Base-by-base conservation (phyloP, 2,888 invertebrate species). In the Zootermopsis nevadensis region DNA sequence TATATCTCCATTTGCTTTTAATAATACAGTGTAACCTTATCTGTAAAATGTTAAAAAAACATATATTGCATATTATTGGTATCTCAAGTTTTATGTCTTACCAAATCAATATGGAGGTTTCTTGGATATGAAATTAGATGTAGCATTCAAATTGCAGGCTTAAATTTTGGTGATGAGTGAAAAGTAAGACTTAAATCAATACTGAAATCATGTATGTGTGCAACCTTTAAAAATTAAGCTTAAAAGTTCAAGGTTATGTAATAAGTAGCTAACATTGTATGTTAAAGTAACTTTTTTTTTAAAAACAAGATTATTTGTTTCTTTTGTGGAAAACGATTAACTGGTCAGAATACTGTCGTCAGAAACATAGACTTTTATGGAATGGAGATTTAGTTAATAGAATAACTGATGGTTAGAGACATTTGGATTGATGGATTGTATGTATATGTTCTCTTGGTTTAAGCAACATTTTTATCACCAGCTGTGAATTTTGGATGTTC, bases 1-100 rank as follows among this genome's bases (percentile, higher is more conserved):
- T 79, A 80, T 67, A 82, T 82, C 84, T 84, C 84, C 84, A 84
- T 84, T 84, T 84, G 84, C 84, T 82, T 84, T 84, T 84, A 80
- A 66, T 77, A 82, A 82, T 77, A 79, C 77, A 80, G 76, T 84
- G 82, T 84, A 83, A 81, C 77, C 81, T 81, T 83, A 80, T 83
- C 83, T 83, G 83, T 83, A 76, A 80, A 80, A 79, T 83, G 83
- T 80, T 83, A 66, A 81, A n/a, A n/a, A n/a, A 83, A 81, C 60
- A 42, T 82, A 79, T 79, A 82, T 60, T 79, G 66, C 79, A 66
- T 79, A 74, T 74, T 74, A 74, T 81, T 81, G 81, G 81, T 81
- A 82, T 82, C 77, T 79, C 67, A 82, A 81, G 53, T 77, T 66
- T 82, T 82, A 82, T 82, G 82, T 82, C 79, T 82, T 82, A 66